Percentiles rank a stretch among this genome's conserved stretches.
Conservation (phyloP, 2,113 vertebrate genomes). For the Oncorhynchus masou region DNA sequence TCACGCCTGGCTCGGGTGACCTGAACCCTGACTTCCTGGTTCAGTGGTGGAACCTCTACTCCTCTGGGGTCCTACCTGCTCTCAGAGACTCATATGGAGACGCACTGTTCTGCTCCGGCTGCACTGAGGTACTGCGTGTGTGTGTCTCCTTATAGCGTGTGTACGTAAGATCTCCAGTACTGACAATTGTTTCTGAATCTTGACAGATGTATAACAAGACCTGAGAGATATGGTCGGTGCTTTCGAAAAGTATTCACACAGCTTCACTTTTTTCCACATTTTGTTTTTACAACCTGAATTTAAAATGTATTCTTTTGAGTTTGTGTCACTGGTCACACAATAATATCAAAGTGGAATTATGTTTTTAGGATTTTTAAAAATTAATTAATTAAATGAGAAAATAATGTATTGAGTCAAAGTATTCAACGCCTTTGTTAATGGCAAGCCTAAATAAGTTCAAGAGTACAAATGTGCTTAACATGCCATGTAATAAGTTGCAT, state of each 20-base stretch:
- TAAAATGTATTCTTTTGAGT: too few relatives aligned
- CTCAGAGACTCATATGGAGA: conserved; percentile 78
- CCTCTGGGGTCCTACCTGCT: conserved; percentile 70
- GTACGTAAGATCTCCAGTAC: conserved; percentile 94
- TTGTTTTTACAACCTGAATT: too few relatives aligned
- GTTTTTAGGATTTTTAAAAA: too few relatives aligned
- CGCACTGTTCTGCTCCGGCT: conserved; percentile 65
- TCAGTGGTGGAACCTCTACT: conserved; percentile 89
- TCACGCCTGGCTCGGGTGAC: conserved; percentile 60
- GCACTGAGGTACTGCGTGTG: conserved; percentile 62
- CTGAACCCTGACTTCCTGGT: conserved; percentile 84
- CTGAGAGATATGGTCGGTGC: not conserved
- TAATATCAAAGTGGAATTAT: too few relatives aligned
- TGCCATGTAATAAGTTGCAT: too few relatives aligned
- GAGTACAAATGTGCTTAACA: too few relatives aligned
- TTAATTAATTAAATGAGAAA: too few relatives aligned
- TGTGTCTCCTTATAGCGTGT: conserved; percentile 85
- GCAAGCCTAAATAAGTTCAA: too few relatives aligned
- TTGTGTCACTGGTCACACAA: too few relatives aligned
- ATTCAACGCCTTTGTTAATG: too few relatives aligned
- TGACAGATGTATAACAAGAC: conserved; percentile 7
- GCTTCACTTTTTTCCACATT: too few relatives aligned
- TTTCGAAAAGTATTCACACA: not conserved
- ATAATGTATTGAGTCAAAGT: too few relatives aligned
- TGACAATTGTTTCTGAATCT: conserved; percentile 87